Base-by-base conservation (phyloP, 2,113 vertebrate genomes). In the Hipposideros armiger region DNA sequence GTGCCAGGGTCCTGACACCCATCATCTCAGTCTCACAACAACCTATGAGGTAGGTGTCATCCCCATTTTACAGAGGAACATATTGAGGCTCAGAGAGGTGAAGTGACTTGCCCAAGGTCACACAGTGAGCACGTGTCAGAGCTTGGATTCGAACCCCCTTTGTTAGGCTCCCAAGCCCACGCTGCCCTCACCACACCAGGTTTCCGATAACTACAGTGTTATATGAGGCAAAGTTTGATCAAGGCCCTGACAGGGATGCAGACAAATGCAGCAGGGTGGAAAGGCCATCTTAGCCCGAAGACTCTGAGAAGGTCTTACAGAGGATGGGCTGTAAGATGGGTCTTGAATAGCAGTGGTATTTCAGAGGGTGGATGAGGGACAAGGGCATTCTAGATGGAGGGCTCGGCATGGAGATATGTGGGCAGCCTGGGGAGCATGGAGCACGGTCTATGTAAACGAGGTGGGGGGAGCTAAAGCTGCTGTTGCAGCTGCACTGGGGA, bases 371-470 rank as follows among this genome's bases (percentile, higher is more conserved):
- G 36, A 1, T 17, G 14, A 67, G 54, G 52, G 32, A 28, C 54
- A 26, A 40, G 70, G 26, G 58, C 40, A 24, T 47, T 76, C 24
- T 54, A 15, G 83, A 5, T 2, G 26, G 22, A 72, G 30, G 78
- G 64, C 28, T 69, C 54, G n/a, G 45, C 7, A 2, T 40, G 45
- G 58, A 56, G 15, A 20, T 0, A 0, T 7, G 15, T 0, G 22
- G 62, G 66, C 36, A 28, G 30, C 7, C 58, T n/a, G 67, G 36
- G 22, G 52, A 56, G 28, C 13, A 4, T 2, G 24, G 40, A 36
- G 22, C 45, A 9, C 0, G 10, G 52, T 9, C 22, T 40, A 22
- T 85, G 52, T 42, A 81, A 50, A 4, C 11, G 86, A 20, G 54
- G n/a, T 4, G 0, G 1, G 24, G 47, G 54, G 3, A 17, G 28